A percentile compares a stretch with the other conserved stretches of the same genome.
Evolutionary conservation across 2,113 vertebrate genomes (phyloP).

Genomic region (Sinocyclocheilus maitianheensis): DNA sequence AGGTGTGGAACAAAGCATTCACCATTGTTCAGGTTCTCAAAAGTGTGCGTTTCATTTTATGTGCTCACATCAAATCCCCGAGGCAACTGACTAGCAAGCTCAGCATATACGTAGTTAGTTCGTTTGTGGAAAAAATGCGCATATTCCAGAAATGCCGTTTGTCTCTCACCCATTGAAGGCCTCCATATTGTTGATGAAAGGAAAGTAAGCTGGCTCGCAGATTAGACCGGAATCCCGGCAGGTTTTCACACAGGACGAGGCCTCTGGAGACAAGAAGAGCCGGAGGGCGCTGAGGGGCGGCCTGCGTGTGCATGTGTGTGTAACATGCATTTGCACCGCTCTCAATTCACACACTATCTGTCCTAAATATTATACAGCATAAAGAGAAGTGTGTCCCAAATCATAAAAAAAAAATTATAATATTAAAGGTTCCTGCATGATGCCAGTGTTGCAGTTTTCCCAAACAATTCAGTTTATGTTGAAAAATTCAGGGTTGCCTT

Average conservation of each 20-base stretch:
- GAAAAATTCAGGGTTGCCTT: not conserved
- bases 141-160: not conserved
- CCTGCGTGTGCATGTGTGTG: constrained; percentile 57
- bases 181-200: constrained; percentile 87
- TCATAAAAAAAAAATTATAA: not conserved
- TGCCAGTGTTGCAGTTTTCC: not conserved
- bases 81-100: not conserved
- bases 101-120: not conserved
- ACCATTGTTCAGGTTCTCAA: not conserved
- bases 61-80: not conserved
- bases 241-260: constrained; percentile 81
- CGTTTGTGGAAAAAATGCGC: not conserved
- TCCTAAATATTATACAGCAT: not conserved
- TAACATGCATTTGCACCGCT: not conserved
- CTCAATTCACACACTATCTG: not conserved
- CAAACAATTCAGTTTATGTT: not conserved
- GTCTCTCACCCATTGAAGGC: constrained; percentile 86
- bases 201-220: constrained; percentile 92
- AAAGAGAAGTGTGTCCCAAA: not conserved
- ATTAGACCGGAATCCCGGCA: constrained; percentile 82
- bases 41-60: not conserved
- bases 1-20: not conserved
- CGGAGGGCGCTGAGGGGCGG: constrained; percentile 82
- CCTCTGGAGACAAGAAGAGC: constrained; percentile 78
- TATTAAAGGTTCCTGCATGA: not conserved